Conservation (phyloP, 2,888 invertebrate species). For the Enchytraeus crypticus region DNA sequence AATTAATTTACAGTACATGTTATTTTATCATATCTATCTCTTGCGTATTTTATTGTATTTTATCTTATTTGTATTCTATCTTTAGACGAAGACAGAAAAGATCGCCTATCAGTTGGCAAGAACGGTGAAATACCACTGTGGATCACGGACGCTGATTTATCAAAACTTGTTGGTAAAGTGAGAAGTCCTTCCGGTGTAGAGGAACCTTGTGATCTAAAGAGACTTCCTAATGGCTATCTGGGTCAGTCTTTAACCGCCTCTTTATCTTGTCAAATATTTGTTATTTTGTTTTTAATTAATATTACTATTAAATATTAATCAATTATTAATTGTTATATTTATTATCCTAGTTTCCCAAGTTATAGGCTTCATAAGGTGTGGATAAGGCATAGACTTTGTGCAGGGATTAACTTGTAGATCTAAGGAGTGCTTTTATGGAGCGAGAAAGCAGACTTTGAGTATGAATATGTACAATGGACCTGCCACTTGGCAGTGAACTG, state of each 20-base stretch:
- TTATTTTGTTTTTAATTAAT: too few relatives aligned
- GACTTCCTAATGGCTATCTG: constrained; percentile 87
- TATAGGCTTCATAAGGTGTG: too few relatives aligned
- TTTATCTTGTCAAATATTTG: too few relatives aligned
- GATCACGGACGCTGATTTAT: constrained; percentile 78
- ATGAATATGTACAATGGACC: too few relatives aligned
- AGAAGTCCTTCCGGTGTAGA: constrained; percentile 85
- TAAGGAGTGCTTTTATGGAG: too few relatives aligned
- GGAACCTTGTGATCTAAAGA: constrained; percentile 92
- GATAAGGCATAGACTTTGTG: too few relatives aligned
- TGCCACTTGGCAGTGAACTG: too few relatives aligned
- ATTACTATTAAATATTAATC: too few relatives aligned
- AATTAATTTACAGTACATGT: background rate
- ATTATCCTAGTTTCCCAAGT: too few relatives aligned
- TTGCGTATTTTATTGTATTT: background rate
- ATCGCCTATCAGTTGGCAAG: constrained; percentile 91
- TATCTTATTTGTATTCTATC: constrained; percentile 54
- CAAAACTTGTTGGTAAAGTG: constrained; percentile 73
- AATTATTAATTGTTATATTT: too few relatives aligned
- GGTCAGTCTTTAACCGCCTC: constrained; percentile 52
- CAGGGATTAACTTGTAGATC: too few relatives aligned
- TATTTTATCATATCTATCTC: background rate
- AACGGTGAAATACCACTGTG: constrained; percentile 92
- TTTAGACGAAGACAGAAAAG: constrained; percentile 88
- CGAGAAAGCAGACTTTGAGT: too few relatives aligned